Evolutionary conservation across 2,888 invertebrate species (phyloP).

Genomic region (Synergus japonicus): DNA sequence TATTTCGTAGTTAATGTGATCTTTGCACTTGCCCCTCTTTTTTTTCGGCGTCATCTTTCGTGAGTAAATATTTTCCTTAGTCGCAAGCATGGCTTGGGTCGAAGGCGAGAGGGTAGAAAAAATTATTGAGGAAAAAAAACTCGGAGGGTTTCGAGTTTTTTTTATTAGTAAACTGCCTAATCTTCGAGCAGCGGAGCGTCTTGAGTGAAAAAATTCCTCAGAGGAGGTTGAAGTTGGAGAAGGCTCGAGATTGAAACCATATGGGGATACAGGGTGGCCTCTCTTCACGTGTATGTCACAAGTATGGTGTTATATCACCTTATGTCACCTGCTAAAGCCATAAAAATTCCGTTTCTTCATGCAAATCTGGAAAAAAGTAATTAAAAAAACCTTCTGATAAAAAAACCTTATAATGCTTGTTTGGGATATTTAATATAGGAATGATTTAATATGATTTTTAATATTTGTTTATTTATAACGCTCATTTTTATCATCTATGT

Average conservation of each 20-base stretch:
- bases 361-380: background rate
- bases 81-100: background rate
- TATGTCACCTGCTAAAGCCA: slow-evolving; percentile 7
- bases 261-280: slow-evolving; percentile 16
- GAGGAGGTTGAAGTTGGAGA: slow-evolving; percentile 3
- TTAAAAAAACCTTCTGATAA: too few relatives aligned
- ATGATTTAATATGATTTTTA: too few relatives aligned
- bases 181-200: slow-evolving; percentile 8
- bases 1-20: background rate
- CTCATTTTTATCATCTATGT: too few relatives aligned
- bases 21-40: background rate
- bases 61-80: slow-evolving; percentile 11
- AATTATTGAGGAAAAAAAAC: background rate
- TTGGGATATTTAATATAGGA: too few relatives aligned
- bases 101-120: background rate
- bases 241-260: slow-evolving; percentile 21
- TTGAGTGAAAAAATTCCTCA: slow-evolving; percentile 13
- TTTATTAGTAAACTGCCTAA: background rate
- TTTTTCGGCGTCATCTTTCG: background rate
- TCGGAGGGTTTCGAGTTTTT: background rate
- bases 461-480: too few relatives aligned
- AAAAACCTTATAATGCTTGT: too few relatives aligned
- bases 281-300: slow-evolving; percentile 1
- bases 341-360: background rate
- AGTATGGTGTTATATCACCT: slow-evolving; percentile 17